These are phyloP conservation scores for Mimumesa dahlbomi DNA, from an alignment of 2,888 invertebrate genomes.

Conservation along the genomic window DNA sequence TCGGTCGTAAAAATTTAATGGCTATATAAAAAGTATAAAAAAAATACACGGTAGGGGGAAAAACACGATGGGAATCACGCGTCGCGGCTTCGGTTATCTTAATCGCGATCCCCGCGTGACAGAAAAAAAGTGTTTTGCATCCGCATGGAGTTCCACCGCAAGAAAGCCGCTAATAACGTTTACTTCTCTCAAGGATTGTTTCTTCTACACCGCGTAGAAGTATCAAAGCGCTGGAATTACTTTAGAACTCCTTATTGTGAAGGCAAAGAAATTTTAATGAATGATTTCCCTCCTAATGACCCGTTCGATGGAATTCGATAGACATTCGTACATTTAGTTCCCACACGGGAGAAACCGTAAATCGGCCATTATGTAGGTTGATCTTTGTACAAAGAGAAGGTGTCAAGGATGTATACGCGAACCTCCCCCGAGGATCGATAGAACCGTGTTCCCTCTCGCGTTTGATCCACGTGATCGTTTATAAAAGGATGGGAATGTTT, in stretches of 20 bases:
- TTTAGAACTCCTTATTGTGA: too few relatives aligned
- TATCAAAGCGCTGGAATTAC: too few relatives aligned
- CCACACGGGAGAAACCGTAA: slow-evolving; percentile 13
- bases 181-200: too few relatives aligned
- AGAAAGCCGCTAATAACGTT: too few relatives aligned
- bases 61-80: not conserved
- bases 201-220: too few relatives aligned
- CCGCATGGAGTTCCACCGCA: too few relatives aligned
- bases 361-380: slow-evolving; percentile 51
- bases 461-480: not conserved
- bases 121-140: not conserved
- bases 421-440: slow-evolving; percentile 46
- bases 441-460: slow-evolving; percentile 3
- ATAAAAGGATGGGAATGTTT: too few relatives aligned
- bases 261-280: too few relatives aligned
- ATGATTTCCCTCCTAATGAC: too few relatives aligned
- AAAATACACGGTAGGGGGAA: not conserved
- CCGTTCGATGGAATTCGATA: too few relatives aligned
- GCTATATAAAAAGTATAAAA: too few relatives aligned
- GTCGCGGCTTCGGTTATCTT: not conserved
- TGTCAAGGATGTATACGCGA: slow-evolving; percentile 60
- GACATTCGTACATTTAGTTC: too few relatives aligned
- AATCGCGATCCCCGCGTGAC: not conserved
- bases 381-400: slow-evolving; percentile 40
- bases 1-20: not conserved